These are phyloP conservation scores for Nymphalis io DNA, from an alignment of 1,140 invertebrate genomes.

Conservation along the genomic window DNA sequence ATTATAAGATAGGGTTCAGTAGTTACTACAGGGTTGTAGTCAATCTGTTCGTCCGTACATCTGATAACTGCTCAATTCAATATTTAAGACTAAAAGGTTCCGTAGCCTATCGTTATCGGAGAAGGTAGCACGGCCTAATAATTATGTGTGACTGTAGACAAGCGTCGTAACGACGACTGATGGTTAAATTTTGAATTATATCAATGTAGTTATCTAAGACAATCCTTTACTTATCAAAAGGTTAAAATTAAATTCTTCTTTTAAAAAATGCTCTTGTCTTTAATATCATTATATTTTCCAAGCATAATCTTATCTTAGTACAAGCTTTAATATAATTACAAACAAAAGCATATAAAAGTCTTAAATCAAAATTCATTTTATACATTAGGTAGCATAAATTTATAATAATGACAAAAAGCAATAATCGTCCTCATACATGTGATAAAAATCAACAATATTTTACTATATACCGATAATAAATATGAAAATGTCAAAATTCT, in stretches of 20 bases:
- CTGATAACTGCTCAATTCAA: conserved; percentile 76
- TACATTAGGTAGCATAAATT: no score
- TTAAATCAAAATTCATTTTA: no score
- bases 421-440: no score
- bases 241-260: conserved; percentile 11
- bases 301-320: conserved; percentile 15
- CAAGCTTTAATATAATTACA: not conserved
- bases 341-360: no score
- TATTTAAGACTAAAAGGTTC: conserved; percentile 66
- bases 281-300: not conserved
- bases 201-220: conserved; percentile 19
- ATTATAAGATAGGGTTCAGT: conserved; percentile 71
- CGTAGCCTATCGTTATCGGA: conserved; percentile 53
- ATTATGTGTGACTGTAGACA: conserved; percentile 44
- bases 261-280: not conserved
- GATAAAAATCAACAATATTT: no score
- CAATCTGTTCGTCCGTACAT: conserved; percentile 74
- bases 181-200: conserved; percentile 18
- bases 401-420: no score
- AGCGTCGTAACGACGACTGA: conserved; percentile 38
- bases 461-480: no score
- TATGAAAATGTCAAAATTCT: no score
- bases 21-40: conserved; percentile 73
- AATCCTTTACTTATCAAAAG: conserved; percentile 24
- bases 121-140: conserved; percentile 66